Conservation (phyloP, 2,888 invertebrate genomes). For the Plebejus anna region DNA sequence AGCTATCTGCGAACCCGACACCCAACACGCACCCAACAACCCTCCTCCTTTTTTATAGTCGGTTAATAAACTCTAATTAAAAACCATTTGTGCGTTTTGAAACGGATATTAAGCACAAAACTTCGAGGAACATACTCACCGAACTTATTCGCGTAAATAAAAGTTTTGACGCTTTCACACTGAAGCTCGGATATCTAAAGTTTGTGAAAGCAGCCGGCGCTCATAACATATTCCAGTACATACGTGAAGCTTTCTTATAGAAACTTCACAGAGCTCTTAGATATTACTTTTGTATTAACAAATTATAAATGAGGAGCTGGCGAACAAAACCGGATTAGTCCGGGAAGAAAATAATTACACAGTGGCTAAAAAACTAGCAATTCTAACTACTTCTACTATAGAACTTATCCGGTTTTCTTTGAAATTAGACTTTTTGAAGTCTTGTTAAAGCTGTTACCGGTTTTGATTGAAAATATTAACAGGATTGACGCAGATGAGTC, state of each 20-base stretch:
- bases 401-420: too few relatives aligned
- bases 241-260: constrained; percentile 13
- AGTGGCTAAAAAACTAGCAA: too few relatives aligned
- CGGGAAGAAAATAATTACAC: too few relatives aligned
- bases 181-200: constrained; percentile 8
- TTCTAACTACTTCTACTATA: too few relatives aligned
- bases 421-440: too few relatives aligned
- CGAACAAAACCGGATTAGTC: too few relatives aligned
- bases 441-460: too few relatives aligned
- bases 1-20: too few relatives aligned
- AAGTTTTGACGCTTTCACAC: constrained; percentile 11
- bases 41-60: not conserved
- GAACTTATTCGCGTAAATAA: constrained; percentile 5
- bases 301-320: not conserved
- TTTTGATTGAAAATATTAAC: too few relatives aligned
- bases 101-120: constrained; percentile 4
- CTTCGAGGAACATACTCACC: not conserved
- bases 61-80: not conserved
- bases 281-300: constrained; percentile 12
- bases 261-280: not conserved
- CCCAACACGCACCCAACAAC: too few relatives aligned
- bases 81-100: not conserved
- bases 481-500: too few relatives aligned
- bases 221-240: constrained; percentile 23
- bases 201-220: constrained; percentile 20